These are phyloP conservation scores for Miniopterus natalensis DNA, from an alignment of 2,113 vertebrate genomes.

Conservation along the genomic window DNA sequence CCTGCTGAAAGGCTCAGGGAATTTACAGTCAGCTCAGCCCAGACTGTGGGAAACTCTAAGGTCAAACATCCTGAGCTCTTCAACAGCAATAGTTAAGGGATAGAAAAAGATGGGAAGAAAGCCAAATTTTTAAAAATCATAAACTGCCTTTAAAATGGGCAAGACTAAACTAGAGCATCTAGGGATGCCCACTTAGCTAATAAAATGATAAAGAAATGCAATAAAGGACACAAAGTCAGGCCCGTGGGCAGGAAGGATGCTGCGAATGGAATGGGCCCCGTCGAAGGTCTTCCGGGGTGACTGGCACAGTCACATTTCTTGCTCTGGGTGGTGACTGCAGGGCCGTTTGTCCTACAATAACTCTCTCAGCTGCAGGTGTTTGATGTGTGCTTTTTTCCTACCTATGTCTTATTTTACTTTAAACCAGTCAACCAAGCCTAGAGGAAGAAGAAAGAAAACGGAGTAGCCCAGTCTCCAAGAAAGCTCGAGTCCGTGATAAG, in stretches of 20 bases:
- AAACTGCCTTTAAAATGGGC: neutral
- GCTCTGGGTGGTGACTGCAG: neutral
- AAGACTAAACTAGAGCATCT: neutral
- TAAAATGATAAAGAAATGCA: neutral
- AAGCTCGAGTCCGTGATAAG: neutral
- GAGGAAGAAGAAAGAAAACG: constrained; percentile 11
- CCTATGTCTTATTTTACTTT: neutral
- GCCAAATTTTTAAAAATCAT: neutral
- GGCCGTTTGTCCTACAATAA: neutral
- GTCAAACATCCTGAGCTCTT: neutral
- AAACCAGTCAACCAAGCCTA: neutral
- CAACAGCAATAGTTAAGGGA: neutral
- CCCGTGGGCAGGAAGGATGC: neutral
- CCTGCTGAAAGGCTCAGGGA: accelerated
- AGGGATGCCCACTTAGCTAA: neutral
- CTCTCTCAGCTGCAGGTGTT: neutral
- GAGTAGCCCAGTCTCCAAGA: neutral
- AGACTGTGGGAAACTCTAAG: neutral
- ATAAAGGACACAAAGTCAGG: neutral
- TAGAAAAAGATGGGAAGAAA: neutral
- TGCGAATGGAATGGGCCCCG: neutral
- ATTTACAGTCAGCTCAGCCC: neutral
- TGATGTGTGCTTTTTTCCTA: neutral
- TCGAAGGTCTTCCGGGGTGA: neutral
- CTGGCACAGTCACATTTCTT: neutral